phyloP scores from a whole-genome alignment of 2,888 invertebrate genomes.

The Acronicta psi region DNA sequence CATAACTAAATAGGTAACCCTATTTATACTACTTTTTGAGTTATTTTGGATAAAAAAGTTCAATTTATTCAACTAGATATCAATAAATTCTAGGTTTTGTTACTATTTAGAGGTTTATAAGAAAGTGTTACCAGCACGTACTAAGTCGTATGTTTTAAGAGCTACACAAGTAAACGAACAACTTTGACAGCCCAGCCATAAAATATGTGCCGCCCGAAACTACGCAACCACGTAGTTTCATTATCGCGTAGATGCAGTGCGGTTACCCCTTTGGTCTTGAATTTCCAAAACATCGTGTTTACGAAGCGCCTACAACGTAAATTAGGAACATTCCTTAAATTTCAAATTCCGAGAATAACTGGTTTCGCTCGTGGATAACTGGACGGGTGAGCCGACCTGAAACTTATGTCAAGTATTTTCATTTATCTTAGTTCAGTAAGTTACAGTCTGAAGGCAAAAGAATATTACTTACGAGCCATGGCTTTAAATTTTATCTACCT shows the following conservation, averaged over 20 bases:
- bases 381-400: slow-evolving; percentile 56
- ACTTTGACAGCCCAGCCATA: background rate
- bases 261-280: slow-evolving; percentile 52
- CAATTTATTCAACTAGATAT: too few relatives aligned
- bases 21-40: too few relatives aligned
- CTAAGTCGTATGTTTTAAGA: background rate
- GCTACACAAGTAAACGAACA: background rate
- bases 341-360: slow-evolving; percentile 64
- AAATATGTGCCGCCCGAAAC: slow-evolving; percentile 6
- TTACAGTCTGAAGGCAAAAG: slow-evolving; percentile 39
- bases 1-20: too few relatives aligned
- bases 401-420: slow-evolving; percentile 61
- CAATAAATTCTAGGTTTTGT: too few relatives aligned
- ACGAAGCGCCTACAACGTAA: slow-evolving; percentile 54
- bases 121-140: background rate
- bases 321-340: slow-evolving; percentile 66
- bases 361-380: slow-evolving; percentile 60
- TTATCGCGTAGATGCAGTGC: slow-evolving; percentile 36
- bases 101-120: background rate
- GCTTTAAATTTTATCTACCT: too few relatives aligned
- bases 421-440: slow-evolving; percentile 56
- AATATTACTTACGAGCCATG: slow-evolving; percentile 1
- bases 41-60: too few relatives aligned
- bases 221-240: background rate
- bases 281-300: slow-evolving; percentile 51